Evolutionary conservation across 2,888 invertebrate species (phyloP), one percentile per base, ranked within the genome.

Genomic region (Neoitamus cyanurus): DNA sequence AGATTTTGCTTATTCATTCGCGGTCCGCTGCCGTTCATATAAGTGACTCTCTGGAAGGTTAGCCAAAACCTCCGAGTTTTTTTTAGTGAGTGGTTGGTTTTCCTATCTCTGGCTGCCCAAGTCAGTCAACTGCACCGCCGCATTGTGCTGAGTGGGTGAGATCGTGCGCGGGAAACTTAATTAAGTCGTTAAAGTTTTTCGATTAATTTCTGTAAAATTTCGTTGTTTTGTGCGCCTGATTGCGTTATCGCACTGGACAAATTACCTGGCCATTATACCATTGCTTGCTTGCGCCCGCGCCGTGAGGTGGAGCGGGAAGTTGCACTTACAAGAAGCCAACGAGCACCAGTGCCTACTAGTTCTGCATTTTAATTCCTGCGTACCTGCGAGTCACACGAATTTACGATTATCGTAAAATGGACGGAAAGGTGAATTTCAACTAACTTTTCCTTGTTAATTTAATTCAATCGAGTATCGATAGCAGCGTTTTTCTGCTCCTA

Each of bases 401-500:
- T 58, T 58, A 58, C 58, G 58, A 58, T 48, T 46, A 83, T 34
- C 15, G 9, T 31, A 80, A 80, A 84, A 86, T 86, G 86, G 86
- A 86, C 75, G 84, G 83, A 86, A 86, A 86, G 86, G 86, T 86
- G 86, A 86, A 86, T 86, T 84, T 86, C 80, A 86, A 86, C 83
- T 83, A 72, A 83, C 58, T 80, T 80, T 77, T 80, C 58, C 80
- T 58, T 58, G 80, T 58, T 58, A 80, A 80, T 58, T 34, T 28
- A 77, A 13, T 77, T 77, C 30, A 36, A 77, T 36, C n/a, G 15
- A 30, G 58, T 58, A 58, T 58, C 25, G 58, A 58, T 58, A 58
- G 25, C 7, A 58, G 58, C 9, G 58, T 58, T 58, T 58, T 58
- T 58, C 58, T 70, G 13, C 30, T 70, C 70, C 28, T 70, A 31